Base-by-base conservation (phyloP, 2,888 invertebrate genomes). In the Drosophila quasianomalipes region DNA sequence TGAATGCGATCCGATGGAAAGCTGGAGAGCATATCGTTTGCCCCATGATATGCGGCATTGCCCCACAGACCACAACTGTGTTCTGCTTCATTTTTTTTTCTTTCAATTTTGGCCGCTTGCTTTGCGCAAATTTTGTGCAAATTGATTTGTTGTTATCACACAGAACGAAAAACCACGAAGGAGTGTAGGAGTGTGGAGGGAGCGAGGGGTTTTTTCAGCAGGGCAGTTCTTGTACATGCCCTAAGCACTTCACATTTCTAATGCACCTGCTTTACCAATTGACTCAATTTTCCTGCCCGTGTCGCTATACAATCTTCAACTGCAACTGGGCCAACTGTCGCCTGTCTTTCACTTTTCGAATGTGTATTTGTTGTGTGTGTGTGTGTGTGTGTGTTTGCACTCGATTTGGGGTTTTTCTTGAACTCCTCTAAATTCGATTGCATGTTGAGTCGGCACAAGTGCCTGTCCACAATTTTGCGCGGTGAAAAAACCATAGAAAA, bases 101-200 rank as follows among this genome's bases (percentile, higher is more conserved):
- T 12, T 26, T 37, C 16, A 26, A 28, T 26, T 26, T 60, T 60
- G 39, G 39, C 26, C 47, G 60, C 66, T 62, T 57, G 74, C 65
- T 63, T 83, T 81, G 89, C 89, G 90, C 86, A 85, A 87, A 89
- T 90, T 84, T 80, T 89, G 87, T 89, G 87, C 88, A 87, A 87
- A 87, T 91, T 91, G 91, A 87, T 91, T 87, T 87, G 87, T 89
- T 91, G 88, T 84, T 86, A 90, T 86, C 86, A 80, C 83, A 85
- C 70, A 59, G 51, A 47, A 61, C 51, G 44, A 41, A 63, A 59
- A 16, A 55, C 33, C 26, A 35, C 16, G 47, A 28, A 10, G 28
- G 4, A 58, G 22, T 22, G 16, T 35, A 10, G 28, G 7, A 10
- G 9, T 35, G 49, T 51, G 47, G 22, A 26, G 39, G 33, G 39